Base-by-base conservation (phyloP, 2,888 invertebrate species). In the Tipula vernalis region DNA sequence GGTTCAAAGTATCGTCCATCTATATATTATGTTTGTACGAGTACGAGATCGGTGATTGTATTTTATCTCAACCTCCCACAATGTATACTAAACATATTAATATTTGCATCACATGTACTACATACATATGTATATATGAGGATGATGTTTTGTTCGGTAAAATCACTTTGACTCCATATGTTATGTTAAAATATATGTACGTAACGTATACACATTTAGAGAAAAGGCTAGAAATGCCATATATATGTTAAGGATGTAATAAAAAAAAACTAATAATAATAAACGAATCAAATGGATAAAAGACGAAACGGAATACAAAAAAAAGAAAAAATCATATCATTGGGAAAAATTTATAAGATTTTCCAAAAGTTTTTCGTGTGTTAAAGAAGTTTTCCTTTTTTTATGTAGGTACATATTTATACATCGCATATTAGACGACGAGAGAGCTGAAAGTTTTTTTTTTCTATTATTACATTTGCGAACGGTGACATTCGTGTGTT, bases 141-240 rank as follows among this genome's bases (percentile, higher is more conserved):
- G 28, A 71, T 71, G 71, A 71, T 71, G 71, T 71, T 71, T 71
- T 28, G 71, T 28, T 71, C 71, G 71, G 71, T 0, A 71, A 71
- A 71, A 71, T 71, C 71, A 71, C 71, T 71, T 71, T 71, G 71
- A 71, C 71, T 71, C 71, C 71, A 71, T 71, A 71, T 71, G 71
- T 71, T 71, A 71, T 71, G 71, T 71, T 71, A 71, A 71, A 71
- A 71, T 28, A 44, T 44, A 44, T 44, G 15, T 51, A 51, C 15
- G 12, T 51, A 28, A 15, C 15, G 15, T 51, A 51, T 10, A 71
- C 28, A 71, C 28, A 3, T 28, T 28, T 71, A 71, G 28, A 71
- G 71, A 71, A 71, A 71, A 71, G 71, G 71, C 71, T 71, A 71
- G 71, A 71, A 71, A 71, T 71, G 71, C 28, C 71, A 71, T 71